Conservation (phyloP, 2,113 vertebrate species). For the Lonchura striata region DNA sequence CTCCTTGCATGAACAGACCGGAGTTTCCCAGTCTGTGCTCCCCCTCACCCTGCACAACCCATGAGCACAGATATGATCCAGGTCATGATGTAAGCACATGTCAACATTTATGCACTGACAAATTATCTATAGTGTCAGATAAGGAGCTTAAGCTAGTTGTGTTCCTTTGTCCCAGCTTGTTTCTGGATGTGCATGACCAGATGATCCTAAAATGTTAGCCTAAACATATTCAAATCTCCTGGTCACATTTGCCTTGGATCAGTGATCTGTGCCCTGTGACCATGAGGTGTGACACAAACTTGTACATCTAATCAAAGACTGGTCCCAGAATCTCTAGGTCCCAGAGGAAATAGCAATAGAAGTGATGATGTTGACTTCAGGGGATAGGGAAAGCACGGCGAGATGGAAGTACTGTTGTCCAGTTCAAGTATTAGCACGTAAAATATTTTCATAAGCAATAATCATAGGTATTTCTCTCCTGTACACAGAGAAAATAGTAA, state of each 20-base stretch:
- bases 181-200: background rate
- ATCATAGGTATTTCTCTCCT: background rate
- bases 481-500: background rate
- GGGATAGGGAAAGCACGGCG: background rate
- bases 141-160: background rate
- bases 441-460: background rate
- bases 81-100: background rate
- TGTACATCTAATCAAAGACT: background rate
- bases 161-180: background rate
- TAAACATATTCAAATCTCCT: background rate
- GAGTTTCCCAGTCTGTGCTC: background rate
- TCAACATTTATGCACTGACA: background rate
- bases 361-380: background rate
- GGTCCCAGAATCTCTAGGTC: accelerated
- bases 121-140: background rate
- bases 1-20: background rate
- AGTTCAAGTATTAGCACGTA: background rate
- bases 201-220: background rate
- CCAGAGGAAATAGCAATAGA: background rate
- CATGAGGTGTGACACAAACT: background rate
- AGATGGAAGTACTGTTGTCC: background rate
- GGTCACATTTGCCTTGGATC: background rate
- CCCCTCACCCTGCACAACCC: background rate
- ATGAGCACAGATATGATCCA: accelerated
- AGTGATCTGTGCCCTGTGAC: background rate